A percentile compares a stretch with the other conserved stretches of the same genome.
These are phyloP conservation scores for Tribolium castaneum DNA, from an alignment of 1,140 invertebrate species.

Conservation along the genomic window DNA sequence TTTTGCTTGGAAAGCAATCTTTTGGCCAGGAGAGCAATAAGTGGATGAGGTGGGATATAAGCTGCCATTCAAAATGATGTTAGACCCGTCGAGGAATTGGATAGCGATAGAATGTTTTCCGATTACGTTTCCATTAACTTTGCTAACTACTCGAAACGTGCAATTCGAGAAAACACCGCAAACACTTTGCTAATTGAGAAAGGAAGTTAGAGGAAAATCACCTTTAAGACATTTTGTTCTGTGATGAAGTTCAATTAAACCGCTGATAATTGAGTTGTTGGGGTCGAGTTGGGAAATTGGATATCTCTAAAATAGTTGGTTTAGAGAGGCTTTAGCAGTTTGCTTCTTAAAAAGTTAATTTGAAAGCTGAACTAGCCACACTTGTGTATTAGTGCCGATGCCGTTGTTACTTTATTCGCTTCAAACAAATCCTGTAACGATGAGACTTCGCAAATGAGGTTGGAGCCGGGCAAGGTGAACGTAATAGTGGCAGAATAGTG, in stretches of 20 bases:
- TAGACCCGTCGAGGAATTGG: conserved; percentile 14
- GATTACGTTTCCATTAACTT: conserved; percentile 59
- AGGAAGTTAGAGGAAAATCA: conserved; percentile 52
- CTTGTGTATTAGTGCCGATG: not conserved
- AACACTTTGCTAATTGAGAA: conserved; percentile 58
- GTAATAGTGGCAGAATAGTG: conserved; percentile 52
- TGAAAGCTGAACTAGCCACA: not conserved
- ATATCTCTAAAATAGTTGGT: conserved; percentile 34
- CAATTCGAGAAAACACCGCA: conserved; percentile 58
- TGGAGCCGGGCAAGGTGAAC: conserved; percentile 27
- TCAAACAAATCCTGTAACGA: conserved; percentile 23
- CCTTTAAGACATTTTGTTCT: conserved; percentile 47
- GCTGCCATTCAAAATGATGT: conserved; percentile 18
- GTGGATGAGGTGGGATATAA: not conserved
- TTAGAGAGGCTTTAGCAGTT: conserved; percentile 14
- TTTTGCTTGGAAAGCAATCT: not conserved
- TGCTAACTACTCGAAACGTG: conserved; percentile 59
- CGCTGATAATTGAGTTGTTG: conserved; percentile 30
- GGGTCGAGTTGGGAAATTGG: conserved; percentile 30
- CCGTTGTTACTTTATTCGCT: conserved; percentile 34
- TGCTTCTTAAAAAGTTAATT: conserved; percentile 24
- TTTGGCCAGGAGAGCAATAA: not conserved
- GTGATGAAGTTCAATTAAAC: conserved; percentile 31
- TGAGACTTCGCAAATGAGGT: conserved; percentile 31
- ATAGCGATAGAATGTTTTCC: conserved; percentile 28